Evolutionary conservation across 2,797 vertebrate species (phyloP).

Genomic region (Squalus acanthias): DNA sequence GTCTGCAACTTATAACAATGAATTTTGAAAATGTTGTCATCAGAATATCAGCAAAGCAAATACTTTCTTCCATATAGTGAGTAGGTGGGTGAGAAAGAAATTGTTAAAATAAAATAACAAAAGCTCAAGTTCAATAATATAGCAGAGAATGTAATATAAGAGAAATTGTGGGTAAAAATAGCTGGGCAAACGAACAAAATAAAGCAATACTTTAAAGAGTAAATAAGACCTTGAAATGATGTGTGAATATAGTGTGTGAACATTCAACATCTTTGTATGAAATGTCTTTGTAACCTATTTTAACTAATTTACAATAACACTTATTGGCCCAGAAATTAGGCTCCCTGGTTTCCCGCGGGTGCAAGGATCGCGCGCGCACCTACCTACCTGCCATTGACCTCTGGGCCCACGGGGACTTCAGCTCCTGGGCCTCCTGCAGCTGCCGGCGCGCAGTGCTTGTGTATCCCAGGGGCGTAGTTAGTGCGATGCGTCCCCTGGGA

Average conservation of each 20-base stretch:
- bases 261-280: not conserved
- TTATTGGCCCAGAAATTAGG: too few relatives aligned
- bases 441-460: too few relatives aligned
- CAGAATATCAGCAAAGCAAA: not conserved
- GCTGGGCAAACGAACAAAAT: not conserved
- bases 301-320: not conserved
- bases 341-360: too few relatives aligned
- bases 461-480: too few relatives aligned
- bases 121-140: not conserved
- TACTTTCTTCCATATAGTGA: not conserved
- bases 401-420: too few relatives aligned
- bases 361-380: too few relatives aligned
- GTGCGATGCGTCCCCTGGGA: too few relatives aligned
- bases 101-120: not conserved
- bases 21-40: not conserved
- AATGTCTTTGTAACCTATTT: not conserved
- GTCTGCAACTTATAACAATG: not conserved
- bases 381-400: too few relatives aligned
- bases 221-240: not conserved
- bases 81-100: not conserved
- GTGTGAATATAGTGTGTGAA: constrained; percentile 46
- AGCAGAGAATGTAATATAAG: not conserved
- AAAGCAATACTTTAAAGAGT: not conserved
- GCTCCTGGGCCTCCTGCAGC: too few relatives aligned
- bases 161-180: not conserved